These are phyloP conservation scores for Halcyon badia DNA, from an alignment of 2,797 vertebrate genomes.

Conservation along the genomic window DNA sequence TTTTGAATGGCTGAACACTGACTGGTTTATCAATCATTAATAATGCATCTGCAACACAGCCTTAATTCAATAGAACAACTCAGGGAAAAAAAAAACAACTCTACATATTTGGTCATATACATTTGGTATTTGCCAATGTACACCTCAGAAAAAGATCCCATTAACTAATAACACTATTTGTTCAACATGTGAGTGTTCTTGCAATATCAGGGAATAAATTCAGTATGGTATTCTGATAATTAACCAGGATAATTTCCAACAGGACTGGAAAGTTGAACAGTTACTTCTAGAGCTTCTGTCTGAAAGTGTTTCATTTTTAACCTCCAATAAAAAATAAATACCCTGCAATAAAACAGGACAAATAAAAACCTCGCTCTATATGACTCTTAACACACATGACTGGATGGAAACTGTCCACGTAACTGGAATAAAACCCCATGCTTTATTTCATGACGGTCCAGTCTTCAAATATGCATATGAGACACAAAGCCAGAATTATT, in stretches of 20 bases:
- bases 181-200: conserved; percentile 17
- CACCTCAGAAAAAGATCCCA: background rate
- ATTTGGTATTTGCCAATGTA: background rate
- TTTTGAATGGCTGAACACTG: background rate
- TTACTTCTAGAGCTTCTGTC: conserved; percentile 30
- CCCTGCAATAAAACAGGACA: conserved; percentile 7
- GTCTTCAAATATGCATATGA: background rate
- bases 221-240: background rate
- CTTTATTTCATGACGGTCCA: background rate
- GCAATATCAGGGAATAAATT: background rate
- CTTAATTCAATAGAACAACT: background rate
- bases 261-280: conserved; percentile 6
- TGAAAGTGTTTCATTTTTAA: background rate
- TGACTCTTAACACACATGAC: background rate
- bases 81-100: background rate
- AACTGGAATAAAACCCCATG: background rate
- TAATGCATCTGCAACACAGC: background rate
- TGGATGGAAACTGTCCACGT: background rate
- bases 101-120: background rate
- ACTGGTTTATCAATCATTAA: background rate
- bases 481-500: background rate
- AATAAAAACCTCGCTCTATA: background rate
- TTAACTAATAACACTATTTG: background rate
- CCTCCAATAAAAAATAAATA: conserved; percentile 34
- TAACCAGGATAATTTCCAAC: conserved; percentile 26